Conservation (phyloP, 2,113 vertebrate genomes). For the Rafetus swinhoei region DNA sequence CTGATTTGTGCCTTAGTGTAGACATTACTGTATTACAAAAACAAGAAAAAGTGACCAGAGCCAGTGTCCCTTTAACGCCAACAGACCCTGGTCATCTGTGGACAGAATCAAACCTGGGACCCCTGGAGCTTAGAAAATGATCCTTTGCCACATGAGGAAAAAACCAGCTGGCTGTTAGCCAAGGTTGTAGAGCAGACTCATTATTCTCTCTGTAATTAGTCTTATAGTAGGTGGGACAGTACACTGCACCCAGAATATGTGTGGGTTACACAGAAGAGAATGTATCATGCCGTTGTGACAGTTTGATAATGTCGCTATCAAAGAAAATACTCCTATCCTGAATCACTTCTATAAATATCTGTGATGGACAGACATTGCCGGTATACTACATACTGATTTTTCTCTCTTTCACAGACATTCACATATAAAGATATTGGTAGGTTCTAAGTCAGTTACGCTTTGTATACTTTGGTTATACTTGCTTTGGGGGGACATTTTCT, state of each 20-base stretch:
- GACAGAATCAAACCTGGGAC: too few species aligned
- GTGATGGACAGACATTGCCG: background rate
- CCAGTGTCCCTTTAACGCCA: background rate
- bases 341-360: background rate
- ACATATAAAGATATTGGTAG: background rate
- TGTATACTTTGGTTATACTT: background rate
- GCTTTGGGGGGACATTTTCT: background rate
- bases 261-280: too few species aligned
- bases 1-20: background rate
- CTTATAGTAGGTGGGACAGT: too few species aligned
- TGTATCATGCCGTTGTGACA: too few species aligned
- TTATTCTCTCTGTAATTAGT: too few species aligned
- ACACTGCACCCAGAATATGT: too few species aligned
- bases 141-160: too few species aligned
- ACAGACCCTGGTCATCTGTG: too few species aligned
- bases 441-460: background rate
- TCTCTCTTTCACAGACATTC: background rate
- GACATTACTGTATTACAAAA: background rate
- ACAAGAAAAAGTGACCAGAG: background rate
- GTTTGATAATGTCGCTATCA: too few species aligned
- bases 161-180: too few species aligned
- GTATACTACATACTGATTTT: background rate
- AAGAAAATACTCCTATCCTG: background rate
- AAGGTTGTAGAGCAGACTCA: too few species aligned
- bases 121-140: too few species aligned